Percentiles rank a stretch among this genome's conserved stretches.
Conservation (phyloP, 2,888 invertebrate genomes). For the Hirtodrosophila confusa region DNA sequence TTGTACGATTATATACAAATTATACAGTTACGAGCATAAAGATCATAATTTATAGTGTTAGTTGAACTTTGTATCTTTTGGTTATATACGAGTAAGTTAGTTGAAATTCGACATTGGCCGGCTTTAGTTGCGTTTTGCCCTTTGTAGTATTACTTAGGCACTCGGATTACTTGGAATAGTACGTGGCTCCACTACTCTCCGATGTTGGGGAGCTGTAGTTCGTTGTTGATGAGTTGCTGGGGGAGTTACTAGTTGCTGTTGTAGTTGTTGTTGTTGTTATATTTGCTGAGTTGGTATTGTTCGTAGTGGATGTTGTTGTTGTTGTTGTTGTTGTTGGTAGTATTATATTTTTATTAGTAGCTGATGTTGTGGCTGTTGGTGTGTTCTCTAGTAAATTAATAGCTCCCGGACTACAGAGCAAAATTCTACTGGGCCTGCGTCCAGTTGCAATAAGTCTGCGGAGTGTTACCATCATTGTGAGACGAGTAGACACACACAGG, state of each 20-base stretch:
- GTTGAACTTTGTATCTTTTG: constrained; percentile 23
- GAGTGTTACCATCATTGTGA: constrained; percentile 59
- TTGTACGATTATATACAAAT: constrained; percentile 33
- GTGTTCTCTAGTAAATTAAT: constrained; percentile 69
- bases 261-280: constrained; percentile 38
- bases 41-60: constrained; percentile 27
- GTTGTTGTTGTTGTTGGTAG: constrained; percentile 45
- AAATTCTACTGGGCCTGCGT: constrained; percentile 84
- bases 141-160: constrained; percentile 40
- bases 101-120: constrained; percentile 76
- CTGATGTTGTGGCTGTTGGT: constrained; percentile 40
- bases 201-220: constrained; percentile 72
- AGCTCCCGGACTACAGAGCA: constrained; percentile 80
- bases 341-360: constrained; percentile 32
- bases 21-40: constrained; percentile 24
- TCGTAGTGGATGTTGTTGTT: constrained; percentile 27
- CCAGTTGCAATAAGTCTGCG: constrained; percentile 84
- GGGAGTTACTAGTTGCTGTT: constrained; percentile 31
- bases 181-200: constrained; percentile 68
- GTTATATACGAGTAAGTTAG: constrained; percentile 31
- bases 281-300: constrained; percentile 31
- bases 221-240: constrained; percentile 56
- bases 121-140: constrained; percentile 54
- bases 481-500: constrained; percentile 9
- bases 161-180: constrained; percentile 70